Percentiles rank a stretch among this genome's conserved stretches.
phyloP scores from a whole-genome alignment of 64 coral and sea anemone genomes.

The Stylophora pistillata region DNA sequence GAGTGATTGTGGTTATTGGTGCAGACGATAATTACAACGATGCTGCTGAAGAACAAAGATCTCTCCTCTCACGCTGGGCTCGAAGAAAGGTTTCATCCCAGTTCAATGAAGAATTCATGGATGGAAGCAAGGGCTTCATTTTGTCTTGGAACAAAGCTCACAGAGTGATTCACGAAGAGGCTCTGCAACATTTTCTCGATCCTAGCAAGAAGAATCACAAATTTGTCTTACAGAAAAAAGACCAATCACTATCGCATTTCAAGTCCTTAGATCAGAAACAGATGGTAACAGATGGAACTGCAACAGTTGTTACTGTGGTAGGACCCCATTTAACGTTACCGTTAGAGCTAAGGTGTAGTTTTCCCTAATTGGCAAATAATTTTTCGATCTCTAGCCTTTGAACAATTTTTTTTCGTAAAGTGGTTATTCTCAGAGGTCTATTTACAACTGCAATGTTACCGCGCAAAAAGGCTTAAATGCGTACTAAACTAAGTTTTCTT shows the following conservation, averaged over 20 bases:
- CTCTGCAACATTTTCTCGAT: constrained; percentile 50
- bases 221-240: constrained; percentile 19
- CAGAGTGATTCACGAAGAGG: constrained; percentile 66
- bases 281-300: too few relatives aligned
- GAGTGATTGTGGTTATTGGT: constrained; percentile 70
- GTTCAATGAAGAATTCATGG: constrained; percentile 52
- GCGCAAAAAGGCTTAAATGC: too few relatives aligned
- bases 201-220: background rate
- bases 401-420: too few relatives aligned
- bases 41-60: constrained; percentile 8
- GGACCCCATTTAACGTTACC: too few relatives aligned
- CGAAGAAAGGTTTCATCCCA: constrained; percentile 47
- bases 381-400: too few relatives aligned
- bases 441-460: too few relatives aligned
- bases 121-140: constrained; percentile 61
- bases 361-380: too few relatives aligned
- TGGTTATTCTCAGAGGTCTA: too few relatives aligned
- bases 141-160: constrained; percentile 72
- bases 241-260: background rate
- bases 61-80: constrained; percentile 64
- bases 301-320: too few relatives aligned
- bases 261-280: background rate
- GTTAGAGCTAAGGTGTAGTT: too few relatives aligned
- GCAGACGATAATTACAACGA: constrained; percentile 71
- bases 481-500: too few relatives aligned